Conservation (phyloP, 1,140 invertebrate species). For the Cephus cinctus region DNA sequence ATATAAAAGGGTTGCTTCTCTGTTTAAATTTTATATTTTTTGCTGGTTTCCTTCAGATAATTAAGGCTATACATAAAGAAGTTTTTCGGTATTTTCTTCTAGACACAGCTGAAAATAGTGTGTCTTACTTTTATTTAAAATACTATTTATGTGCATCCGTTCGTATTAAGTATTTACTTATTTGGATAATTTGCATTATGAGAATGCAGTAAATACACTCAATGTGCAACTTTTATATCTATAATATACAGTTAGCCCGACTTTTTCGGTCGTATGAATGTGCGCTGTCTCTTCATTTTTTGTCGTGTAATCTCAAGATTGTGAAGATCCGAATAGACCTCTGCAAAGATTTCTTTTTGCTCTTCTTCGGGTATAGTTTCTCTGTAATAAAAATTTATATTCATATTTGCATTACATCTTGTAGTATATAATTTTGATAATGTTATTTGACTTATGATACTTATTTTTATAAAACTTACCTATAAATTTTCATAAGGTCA, state of each 20-base stretch:
- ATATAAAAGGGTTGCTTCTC: too few species aligned
- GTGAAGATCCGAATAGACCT: conserved; percentile 75
- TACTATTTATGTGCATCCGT: too few species aligned
- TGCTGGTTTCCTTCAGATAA: too few species aligned
- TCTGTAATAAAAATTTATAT: conserved; percentile 51
- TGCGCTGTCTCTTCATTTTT: conserved; percentile 67
- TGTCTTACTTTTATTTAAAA: too few species aligned
- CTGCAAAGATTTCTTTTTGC: conserved; percentile 80
- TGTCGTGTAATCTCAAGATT: conserved; percentile 66
- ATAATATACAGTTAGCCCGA: conserved; percentile 51
- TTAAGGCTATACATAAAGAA: too few species aligned
- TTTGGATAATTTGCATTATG: too few species aligned
- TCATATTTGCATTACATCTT: conserved; percentile 6
- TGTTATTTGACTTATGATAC: not conserved
- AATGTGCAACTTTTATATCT: too few species aligned
- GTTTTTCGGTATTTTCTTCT: too few species aligned
- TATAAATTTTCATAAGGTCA: conserved; percentile 92
- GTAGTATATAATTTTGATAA: not conserved
- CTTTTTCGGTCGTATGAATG: conserved; percentile 66
- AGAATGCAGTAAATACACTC: too few species aligned
- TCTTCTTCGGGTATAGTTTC: conserved; percentile 84
- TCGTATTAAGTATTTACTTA: too few species aligned
- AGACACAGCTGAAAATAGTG: too few species aligned
- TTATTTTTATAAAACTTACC: conserved; percentile 57
- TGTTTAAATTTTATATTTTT: too few species aligned